Evolutionary conservation across 2,113 vertebrate genomes (phyloP), one percentile per base, ranked within the genome.

Genomic region (Parus major): DNA sequence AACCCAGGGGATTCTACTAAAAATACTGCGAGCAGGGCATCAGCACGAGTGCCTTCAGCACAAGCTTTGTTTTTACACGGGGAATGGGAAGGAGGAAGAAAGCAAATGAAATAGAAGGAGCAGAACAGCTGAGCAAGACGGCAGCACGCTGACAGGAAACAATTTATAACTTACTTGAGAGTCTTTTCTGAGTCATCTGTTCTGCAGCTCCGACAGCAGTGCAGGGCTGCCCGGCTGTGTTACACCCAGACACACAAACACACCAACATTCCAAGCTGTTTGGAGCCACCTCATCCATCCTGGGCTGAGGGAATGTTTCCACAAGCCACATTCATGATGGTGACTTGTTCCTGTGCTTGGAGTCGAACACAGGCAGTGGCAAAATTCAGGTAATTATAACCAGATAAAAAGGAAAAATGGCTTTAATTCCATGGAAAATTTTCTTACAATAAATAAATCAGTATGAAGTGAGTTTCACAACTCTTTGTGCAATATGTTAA

Each of bases 281-380:
- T 81, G 65, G 33, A 64, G 50, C 15, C 80, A 50, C 21, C 50
- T 72, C 65, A 31, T 20, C 46, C 29, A 55, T 46, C 56, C 57
- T 9, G 28, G 65, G 42, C 63, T 73, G n/a, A 20, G 52, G 44
- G 47, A 75, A 61, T 27, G 16, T 19, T 68, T 29, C 77, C 52
- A 11, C 5, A 7, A 71, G 24, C 12, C 8, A 2, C 33, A 61
- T 18, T 71, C 57, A 17, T 1, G 3, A 17, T 1, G 3, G 31
- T 13, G 42, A 64, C 33, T 55, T 47, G 35, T 17, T 83, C 55
- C 44, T 1, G 1, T 49, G 44, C 56, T 83, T 10, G 39, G 27
- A 11, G 72, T 6, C 5, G 3, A 65, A 44, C 12, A 14, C 19
- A 44, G 28, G 25, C 0, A 0, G 15, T 16, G 59, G 46, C 7